Percentiles rank a stretch among this genome's conserved stretches.
phyloP scores from a whole-genome alignment of 1,140 invertebrate genomes.

The Asobara japonica region DNA sequence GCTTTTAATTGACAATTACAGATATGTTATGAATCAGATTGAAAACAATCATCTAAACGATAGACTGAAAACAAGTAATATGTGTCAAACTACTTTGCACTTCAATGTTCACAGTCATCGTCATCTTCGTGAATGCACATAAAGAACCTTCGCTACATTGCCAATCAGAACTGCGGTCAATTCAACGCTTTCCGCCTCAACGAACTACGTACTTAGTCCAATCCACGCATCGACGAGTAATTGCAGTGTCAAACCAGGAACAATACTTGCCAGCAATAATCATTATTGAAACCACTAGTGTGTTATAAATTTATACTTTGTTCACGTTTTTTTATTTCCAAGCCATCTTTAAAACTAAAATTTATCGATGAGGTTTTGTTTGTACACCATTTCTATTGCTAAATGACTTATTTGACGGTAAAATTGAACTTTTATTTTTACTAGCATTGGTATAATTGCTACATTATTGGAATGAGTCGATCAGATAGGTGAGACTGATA shows the following conservation, averaged over 20 bases:
- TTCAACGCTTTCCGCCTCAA: slow-evolving; percentile 54
- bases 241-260: slow-evolving; percentile 36
- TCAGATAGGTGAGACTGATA: neutral
- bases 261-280: slow-evolving; percentile 42
- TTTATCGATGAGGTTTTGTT: no score
- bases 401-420: no score
- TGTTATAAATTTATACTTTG: neutral
- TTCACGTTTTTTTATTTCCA: neutral
- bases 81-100: slow-evolving; percentile 58
- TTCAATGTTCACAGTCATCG: slow-evolving; percentile 65
- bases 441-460: neutral
- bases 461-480: neutral
- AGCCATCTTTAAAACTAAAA: neutral
- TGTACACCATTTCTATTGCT: no score
- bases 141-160: slow-evolving; percentile 61
- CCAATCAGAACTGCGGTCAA: slow-evolving; percentile 58
- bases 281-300: neutral
- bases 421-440: neutral
- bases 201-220: slow-evolving; percentile 59
- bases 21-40: neutral
- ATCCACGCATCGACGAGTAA: slow-evolving; percentile 63
- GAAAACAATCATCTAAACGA: slow-evolving; percentile 2
- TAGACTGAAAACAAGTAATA: slow-evolving; percentile 41
- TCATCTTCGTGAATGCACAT: slow-evolving; percentile 65
- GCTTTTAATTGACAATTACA: neutral